Evolutionary conservation across 2,797 vertebrate species (phyloP).

Genomic region (Brachyalestes nurse): DNA sequence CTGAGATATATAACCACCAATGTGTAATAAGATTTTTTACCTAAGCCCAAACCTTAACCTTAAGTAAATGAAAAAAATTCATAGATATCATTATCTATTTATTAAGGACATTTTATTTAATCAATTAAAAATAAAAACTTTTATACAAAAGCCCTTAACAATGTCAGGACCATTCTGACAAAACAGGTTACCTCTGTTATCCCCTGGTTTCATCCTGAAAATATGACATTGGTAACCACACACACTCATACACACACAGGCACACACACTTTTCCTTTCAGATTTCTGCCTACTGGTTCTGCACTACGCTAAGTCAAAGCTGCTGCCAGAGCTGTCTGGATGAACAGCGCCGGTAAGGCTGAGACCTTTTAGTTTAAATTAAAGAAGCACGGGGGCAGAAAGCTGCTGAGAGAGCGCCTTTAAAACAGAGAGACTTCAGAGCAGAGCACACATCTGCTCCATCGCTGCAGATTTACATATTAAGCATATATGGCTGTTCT

Average conservation of each 20-base stretch:
- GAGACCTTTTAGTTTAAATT: constrained; percentile 53
- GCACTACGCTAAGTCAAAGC: constrained; percentile 32
- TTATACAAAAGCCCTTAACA: too few species aligned
- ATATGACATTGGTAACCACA: too few species aligned
- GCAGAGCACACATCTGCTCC: constrained; percentile 35
- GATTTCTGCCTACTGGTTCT: constrained; percentile 25
- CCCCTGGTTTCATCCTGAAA: neutral
- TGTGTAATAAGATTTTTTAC: too few species aligned
- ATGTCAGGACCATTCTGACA: too few species aligned
- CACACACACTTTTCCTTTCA: neutral
- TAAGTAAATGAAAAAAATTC: too few species aligned
- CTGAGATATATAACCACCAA: too few species aligned
- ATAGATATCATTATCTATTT: too few species aligned
- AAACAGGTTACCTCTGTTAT: too few species aligned
- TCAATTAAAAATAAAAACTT: too few species aligned
- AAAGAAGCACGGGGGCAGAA: constrained; percentile 35
- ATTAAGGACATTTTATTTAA: too few species aligned
- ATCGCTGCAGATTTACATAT: constrained; percentile 36
- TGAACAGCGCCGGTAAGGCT: constrained; percentile 39
- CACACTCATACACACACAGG: neutral
- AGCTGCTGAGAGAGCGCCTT: constrained; percentile 49
- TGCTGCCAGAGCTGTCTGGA: constrained; percentile 39
- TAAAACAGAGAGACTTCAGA: constrained; percentile 34
- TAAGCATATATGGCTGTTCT: constrained; percentile 20
- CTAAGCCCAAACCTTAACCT: too few species aligned